Percentiles rank a stretch among this genome's conserved stretches.
Evolutionary conservation across 2,888 invertebrate species (phyloP).

Genomic region (Epinotia demarniana): DNA sequence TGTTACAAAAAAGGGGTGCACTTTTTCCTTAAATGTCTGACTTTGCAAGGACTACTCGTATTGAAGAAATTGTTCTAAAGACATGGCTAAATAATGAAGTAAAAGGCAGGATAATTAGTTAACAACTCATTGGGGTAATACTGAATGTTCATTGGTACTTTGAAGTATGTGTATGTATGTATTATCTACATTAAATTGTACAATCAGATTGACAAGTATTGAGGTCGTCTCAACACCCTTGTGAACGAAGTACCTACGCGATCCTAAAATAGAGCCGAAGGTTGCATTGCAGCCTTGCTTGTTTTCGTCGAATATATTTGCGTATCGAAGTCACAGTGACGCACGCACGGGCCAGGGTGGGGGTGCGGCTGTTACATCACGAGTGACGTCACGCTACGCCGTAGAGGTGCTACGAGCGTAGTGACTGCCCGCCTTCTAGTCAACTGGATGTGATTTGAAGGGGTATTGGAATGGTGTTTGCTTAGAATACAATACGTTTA

Average conservation of each 20-base stretch:
- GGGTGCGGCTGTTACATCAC: conserved; percentile 76
- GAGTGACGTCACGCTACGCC: conserved; percentile 63
- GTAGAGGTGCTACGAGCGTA: conserved; percentile 52
- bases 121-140: not conserved
- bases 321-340: conserved; percentile 50
- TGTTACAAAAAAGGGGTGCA: too few species aligned
- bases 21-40: not conserved
- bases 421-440: conserved; percentile 52
- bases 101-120: not conserved
- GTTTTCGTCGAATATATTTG: conserved; percentile 43
- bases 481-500: conserved; percentile 36
- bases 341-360: conserved; percentile 60
- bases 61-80: not conserved
- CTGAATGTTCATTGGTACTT: too few species aligned
- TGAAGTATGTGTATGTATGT: too few species aligned
- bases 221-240: conserved; percentile 22
- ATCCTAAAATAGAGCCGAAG: conserved; percentile 39
- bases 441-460: conserved; percentile 36
- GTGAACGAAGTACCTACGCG: conserved; percentile 5
- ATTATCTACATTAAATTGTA: not conserved
- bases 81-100: not conserved
- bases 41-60: not conserved
- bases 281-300: conserved; percentile 37
- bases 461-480: conserved; percentile 29
- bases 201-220: conserved; percentile 9